A percentile compares a stretch with the other conserved stretches of the same genome.
Evolutionary conservation across 2,113 vertebrate genomes (phyloP).

Genomic region (Perognathus longimembris): DNA sequence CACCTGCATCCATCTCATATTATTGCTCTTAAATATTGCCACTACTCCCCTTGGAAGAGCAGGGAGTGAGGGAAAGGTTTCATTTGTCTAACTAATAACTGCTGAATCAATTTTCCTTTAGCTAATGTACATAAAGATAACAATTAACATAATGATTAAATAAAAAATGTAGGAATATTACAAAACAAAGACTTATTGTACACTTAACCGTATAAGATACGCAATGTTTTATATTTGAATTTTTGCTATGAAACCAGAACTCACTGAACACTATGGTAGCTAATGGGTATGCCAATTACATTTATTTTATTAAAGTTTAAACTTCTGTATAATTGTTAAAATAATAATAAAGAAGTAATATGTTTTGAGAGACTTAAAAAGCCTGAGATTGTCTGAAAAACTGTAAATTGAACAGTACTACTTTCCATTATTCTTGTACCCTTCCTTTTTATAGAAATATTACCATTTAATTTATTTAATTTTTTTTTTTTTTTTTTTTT

Average conservation of each 20-base stretch:
- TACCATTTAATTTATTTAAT: conserved; percentile 63
- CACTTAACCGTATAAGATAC: conserved; percentile 35
- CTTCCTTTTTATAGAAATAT: conserved; percentile 70
- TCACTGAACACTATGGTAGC: conserved; percentile 7
- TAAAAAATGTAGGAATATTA: conserved; percentile 19
- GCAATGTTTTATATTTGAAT: neutral
- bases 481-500: too few relatives aligned
- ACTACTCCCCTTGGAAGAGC: neutral
- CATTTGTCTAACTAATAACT: neutral
- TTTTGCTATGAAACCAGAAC: conserved; percentile 24
- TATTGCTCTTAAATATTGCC: neutral
- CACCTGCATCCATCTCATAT: neutral
- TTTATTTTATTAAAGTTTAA: conserved; percentile 53
- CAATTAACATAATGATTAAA: conserved; percentile 21
- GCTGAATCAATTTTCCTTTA: neutral
- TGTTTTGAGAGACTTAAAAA: conserved; percentile 23
- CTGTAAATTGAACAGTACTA: conserved; percentile 39
- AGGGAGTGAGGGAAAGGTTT: neutral
- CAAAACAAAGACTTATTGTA: conserved; percentile 4
- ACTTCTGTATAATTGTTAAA: conserved; percentile 50
- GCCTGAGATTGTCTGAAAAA: conserved; percentile 25
- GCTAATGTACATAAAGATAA: neutral
- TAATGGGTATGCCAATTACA: neutral
- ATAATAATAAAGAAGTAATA: conserved; percentile 42
- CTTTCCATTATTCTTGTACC: conserved; percentile 53